A percentile compares a stretch with the other conserved stretches of the same genome.
Evolutionary conservation across 1,140 invertebrate species (phyloP).

Genomic region (Pseudomyrmex pallidus): DNA sequence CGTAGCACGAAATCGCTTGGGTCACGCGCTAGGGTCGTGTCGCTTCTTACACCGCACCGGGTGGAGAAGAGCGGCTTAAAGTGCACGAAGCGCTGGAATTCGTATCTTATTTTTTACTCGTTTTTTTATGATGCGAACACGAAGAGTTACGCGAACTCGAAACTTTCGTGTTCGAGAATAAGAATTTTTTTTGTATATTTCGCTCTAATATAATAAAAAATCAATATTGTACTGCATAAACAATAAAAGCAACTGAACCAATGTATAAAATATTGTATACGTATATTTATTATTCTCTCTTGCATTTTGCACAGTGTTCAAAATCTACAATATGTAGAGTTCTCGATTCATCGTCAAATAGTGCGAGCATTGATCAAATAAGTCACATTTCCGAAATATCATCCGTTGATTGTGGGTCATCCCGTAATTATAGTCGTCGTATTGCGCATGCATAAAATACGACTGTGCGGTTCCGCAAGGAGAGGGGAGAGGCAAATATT

Average conservation of each 20-base stretch:
- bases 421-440: slow-evolving; percentile 5
- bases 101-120: slow-evolving; percentile 26
- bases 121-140: slow-evolving; percentile 14
- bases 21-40: slow-evolving; percentile 17
- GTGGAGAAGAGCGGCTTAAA: slow-evolving; percentile 42
- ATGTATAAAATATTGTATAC: not conserved
- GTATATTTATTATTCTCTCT: no score
- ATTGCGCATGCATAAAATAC: slow-evolving; percentile 30
- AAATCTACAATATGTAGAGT: slow-evolving; percentile 6
- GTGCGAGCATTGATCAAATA: slow-evolving; percentile 43
- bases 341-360: slow-evolving; percentile 16
- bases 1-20: slow-evolving; percentile 23
- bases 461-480: not conserved
- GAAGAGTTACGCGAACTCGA: slow-evolving; percentile 36
- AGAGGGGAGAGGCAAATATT: slow-evolving; percentile 15
- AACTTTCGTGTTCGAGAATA: not conserved
- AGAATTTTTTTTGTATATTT: slow-evolving; percentile 17
- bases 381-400: not conserved
- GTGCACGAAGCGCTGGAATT: slow-evolving; percentile 17
- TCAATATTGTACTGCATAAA: not conserved
- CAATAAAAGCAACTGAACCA: not conserved
- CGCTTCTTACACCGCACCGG: slow-evolving; percentile 21
- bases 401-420: slow-evolving; percentile 11
- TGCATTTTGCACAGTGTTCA: not conserved
- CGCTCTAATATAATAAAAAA: not conserved